phyloP scores from a whole-genome alignment of 2,797 vertebrate species.

The Myiothlypis coronata region DNA sequence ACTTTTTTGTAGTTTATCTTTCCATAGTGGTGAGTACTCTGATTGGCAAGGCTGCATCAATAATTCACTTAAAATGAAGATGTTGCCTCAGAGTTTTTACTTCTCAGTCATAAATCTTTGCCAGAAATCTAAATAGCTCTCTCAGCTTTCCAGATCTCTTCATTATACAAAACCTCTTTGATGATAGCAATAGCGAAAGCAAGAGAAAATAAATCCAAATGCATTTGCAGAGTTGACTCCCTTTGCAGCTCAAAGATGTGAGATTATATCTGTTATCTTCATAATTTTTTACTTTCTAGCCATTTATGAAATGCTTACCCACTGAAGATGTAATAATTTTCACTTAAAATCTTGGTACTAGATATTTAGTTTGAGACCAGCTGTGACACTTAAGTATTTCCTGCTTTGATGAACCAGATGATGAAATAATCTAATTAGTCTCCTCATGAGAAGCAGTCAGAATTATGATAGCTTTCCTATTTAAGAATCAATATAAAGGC shows the following conservation, averaged over 20 bases:
- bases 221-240: slow-evolving; percentile 2
- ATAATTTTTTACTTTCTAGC: slow-evolving; percentile 54
- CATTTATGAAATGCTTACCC: slow-evolving; percentile 61
- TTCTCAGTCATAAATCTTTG: neutral
- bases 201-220: slow-evolving; percentile 37
- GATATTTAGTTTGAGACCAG: slow-evolving; percentile 66
- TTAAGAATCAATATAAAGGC: slow-evolving; percentile 67
- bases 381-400: slow-evolving; percentile 71
- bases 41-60: neutral
- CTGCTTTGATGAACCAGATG: slow-evolving; percentile 70
- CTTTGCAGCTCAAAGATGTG: slow-evolving; percentile 10
- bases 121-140: slow-evolving; percentile 15
- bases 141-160: slow-evolving; percentile 32
- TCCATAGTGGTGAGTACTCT: neutral
- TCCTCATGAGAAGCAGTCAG: slow-evolving; percentile 65
- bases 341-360: slow-evolving; percentile 66
- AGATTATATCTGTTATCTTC: slow-evolving; percentile 32
- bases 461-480: slow-evolving; percentile 61
- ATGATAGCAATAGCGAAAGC: neutral
- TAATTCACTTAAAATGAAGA: slow-evolving; percentile 10
- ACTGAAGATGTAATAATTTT: slow-evolving; percentile 64
- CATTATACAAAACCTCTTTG: slow-evolving; percentile 4
- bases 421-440: slow-evolving; percentile 74
- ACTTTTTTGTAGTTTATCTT: neutral
- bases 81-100: neutral